Base-by-base conservation (phyloP, 2,888 invertebrate species). In the Acronicta alni region DNA sequence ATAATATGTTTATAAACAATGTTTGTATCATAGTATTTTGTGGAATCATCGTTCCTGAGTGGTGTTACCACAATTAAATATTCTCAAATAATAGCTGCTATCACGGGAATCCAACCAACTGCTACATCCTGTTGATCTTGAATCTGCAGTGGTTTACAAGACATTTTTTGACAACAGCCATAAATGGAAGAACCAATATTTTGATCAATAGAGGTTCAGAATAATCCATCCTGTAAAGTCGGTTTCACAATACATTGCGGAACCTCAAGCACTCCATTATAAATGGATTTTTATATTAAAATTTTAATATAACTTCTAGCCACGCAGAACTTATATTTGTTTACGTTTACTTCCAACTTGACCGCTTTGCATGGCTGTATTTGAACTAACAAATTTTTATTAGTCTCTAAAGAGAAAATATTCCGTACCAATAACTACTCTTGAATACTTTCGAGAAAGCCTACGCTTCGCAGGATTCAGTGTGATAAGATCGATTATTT, bases 401-500 rank as follows among this genome's bases (percentile, higher is more conserved):
- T 23, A 26, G 26, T 9, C 1, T 5, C 9, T 30, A 12, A 61
- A 30, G 16, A 12, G 18, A 46, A 43, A 37, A 14, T 15, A 43
- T 51, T 54, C 14, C 5, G 2, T 30, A 16, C 15, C 3, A 1
- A 7, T n/a, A 45, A 42, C 17, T 16, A 38, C 30, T 38, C n/a
- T 42, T n/a, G 14, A 35, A 35, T 26, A 52, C 64, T 59, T 59
- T 64, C 44, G 20, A 60, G 57, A 57, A 55, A 49, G 43, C 45
- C 59, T 39, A 63, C 56, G 43, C 30, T 48, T 58, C 56, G 38
- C 57, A 47, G 54, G 41, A 35, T 41, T 2, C 52, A 20, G 32
- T 69, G 44, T 56, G 59, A 57, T 58, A 66, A 60, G 32, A 42
- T 18, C 18, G 67, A 66, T 63, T 66, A 71, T 63, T 66, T 67